Conservation (phyloP, 2,797 vertebrate genomes). For the Lindbergichthys nudifrons region DNA sequence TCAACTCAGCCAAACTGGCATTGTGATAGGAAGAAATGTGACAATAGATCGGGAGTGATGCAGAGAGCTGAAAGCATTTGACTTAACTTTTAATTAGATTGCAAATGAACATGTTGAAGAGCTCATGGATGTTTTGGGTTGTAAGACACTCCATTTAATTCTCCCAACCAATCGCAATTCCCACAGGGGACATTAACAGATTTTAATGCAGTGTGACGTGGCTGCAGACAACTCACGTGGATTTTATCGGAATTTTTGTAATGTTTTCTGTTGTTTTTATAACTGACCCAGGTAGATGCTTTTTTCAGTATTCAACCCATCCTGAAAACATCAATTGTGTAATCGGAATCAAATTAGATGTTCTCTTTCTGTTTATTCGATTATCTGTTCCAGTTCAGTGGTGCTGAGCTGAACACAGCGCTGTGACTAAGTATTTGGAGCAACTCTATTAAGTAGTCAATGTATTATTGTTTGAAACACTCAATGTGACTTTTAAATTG, state of each 20-base stretch:
- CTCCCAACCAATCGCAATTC: conserved; percentile 17
- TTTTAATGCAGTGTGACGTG: conserved; percentile 34
- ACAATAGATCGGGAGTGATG: background rate
- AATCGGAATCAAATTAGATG: conserved; percentile 40
- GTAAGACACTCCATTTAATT: conserved; percentile 42
- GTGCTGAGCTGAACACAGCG: conserved; percentile 13
- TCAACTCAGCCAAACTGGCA: conserved; percentile 16
- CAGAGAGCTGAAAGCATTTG: conserved; percentile 26
- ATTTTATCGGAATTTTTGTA: conserved; percentile 16
- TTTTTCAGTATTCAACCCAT: conserved; percentile 17
- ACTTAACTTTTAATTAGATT: conserved; percentile 54
- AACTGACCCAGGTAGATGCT: conserved; percentile 16
- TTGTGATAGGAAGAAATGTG: conserved; percentile 4
- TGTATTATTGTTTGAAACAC: background rate
- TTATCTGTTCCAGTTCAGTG: conserved; percentile 30
- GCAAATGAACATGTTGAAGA: conserved; percentile 26
- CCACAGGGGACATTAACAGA: conserved; percentile 29
- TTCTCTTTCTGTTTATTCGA: conserved; percentile 31
- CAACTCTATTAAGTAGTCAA: conserved; percentile 12
- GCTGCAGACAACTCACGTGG: conserved; percentile 15
- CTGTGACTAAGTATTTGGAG: conserved; percentile 29
- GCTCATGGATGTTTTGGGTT: conserved; percentile 38
- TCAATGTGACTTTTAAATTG: conserved; percentile 9
- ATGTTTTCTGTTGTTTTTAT: conserved; percentile 1
- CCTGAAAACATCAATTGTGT: conserved; percentile 29